Evolutionary conservation across 2,888 invertebrate genomes (phyloP).

Genomic region (Dynastes maya): DNA sequence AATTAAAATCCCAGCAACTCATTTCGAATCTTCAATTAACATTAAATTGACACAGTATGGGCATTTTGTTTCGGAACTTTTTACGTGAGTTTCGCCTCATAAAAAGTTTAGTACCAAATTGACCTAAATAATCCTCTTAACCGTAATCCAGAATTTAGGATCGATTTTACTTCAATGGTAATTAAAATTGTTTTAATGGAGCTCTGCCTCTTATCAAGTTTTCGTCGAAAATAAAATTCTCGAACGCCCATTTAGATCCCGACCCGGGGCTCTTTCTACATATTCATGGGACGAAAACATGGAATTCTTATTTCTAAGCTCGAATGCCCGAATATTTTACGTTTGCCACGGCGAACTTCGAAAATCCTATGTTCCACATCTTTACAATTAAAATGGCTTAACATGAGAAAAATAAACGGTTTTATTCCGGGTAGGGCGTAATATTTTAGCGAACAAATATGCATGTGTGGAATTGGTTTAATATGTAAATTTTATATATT

Average conservation of each 20-base stretch:
- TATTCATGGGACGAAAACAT: constrained; percentile 33
- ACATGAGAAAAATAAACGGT: background rate
- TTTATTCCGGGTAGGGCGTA: background rate
- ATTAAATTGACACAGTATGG: constrained; percentile 18
- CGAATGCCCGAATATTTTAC: constrained; percentile 1
- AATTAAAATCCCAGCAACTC: background rate
- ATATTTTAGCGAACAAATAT: too few relatives aligned
- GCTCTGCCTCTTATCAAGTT: background rate
- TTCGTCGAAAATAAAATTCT: constrained; percentile 2
- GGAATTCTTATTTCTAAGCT: constrained; percentile 24
- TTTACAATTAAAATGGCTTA: constrained; percentile 16
- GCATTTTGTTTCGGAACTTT: background rate
- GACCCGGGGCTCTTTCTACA: constrained; percentile 12
- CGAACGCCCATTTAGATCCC: background rate
- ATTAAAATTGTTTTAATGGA: constrained; percentile 19
- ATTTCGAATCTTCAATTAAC: background rate
- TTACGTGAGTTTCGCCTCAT: background rate
- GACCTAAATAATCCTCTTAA: constrained; percentile 19
- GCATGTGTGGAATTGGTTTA: too few relatives aligned
- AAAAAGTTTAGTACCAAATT: constrained; percentile 16
- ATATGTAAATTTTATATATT: too few relatives aligned
- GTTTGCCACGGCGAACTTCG: background rate
- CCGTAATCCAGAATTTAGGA: background rate
- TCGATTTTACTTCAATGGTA: constrained; percentile 16
- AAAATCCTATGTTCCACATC: background rate